A percentile compares a stretch with the other conserved stretches of the same genome.
Evolutionary conservation across 1,140 invertebrate genomes (phyloP).

Genomic region (Nixonia krombeini): DNA sequence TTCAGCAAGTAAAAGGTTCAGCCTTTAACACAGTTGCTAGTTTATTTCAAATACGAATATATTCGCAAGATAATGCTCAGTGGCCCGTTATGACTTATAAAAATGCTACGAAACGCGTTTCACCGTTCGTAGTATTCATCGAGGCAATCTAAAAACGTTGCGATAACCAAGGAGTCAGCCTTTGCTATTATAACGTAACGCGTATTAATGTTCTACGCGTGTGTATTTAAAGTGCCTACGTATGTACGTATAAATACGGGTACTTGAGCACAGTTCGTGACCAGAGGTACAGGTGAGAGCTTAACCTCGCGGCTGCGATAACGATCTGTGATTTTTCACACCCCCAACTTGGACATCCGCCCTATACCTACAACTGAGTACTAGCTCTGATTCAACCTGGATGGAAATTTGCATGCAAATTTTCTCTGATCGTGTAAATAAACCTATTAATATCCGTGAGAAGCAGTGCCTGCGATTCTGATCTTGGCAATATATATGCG

Average conservation of each 20-base stretch:
- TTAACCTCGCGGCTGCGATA: slow-evolving; percentile 28
- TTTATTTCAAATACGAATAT: no score
- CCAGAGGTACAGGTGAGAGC: slow-evolving; percentile 13
- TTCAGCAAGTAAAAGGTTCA: no score
- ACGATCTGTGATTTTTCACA: slow-evolving; percentile 31
- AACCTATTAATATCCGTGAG: slow-evolving; percentile 44
- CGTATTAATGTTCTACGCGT: background rate
- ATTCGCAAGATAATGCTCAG: no score
- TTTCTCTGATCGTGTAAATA: slow-evolving; percentile 47
- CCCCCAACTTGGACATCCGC: slow-evolving; percentile 19
- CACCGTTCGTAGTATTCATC: no score
- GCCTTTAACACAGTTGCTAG: no score
- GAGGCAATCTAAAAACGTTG: no score
- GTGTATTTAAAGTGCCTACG: background rate
- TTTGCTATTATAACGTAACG: background rate
- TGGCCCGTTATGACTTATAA: no score
- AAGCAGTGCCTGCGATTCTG: slow-evolving; percentile 17
- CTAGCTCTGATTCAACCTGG: slow-evolving; percentile 28
- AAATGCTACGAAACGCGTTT: no score
- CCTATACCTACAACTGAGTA: slow-evolving; percentile 19
- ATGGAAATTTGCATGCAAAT: slow-evolving; percentile 47
- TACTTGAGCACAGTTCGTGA: slow-evolving; percentile 13
- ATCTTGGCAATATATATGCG: slow-evolving; percentile 37
- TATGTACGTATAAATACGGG: background rate
- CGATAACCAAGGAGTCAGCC: no score